A percentile compares a stretch with the other conserved stretches of the same genome.
Evolutionary conservation across 2,797 vertebrate genomes (phyloP).

Genomic region (Intellagama lesueurii): DNA sequence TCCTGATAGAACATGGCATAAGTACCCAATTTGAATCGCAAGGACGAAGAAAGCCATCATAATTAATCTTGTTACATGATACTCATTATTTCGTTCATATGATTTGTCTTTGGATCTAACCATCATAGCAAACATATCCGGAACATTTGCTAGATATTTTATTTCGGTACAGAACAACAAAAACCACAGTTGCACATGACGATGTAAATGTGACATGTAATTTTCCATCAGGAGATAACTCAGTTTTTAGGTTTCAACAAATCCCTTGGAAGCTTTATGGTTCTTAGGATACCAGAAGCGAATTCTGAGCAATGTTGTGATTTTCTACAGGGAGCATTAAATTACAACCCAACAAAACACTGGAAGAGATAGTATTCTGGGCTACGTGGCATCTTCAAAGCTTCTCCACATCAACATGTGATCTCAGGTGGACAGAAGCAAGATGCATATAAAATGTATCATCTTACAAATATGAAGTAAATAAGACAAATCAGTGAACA

Average conservation of each 20-base stretch:
- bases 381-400: slow-evolving; percentile 70
- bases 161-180: slow-evolving; percentile 70
- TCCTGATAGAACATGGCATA: background rate
- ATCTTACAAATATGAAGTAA: slow-evolving; percentile 33
- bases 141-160: slow-evolving; percentile 63
- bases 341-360: slow-evolving; percentile 78
- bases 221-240: slow-evolving; percentile 79
- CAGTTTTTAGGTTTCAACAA: slow-evolving; percentile 77
- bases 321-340: slow-evolving; percentile 78
- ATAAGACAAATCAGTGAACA: slow-evolving; percentile 34
- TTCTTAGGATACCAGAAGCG: slow-evolving; percentile 79
- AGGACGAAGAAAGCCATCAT: background rate
- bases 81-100: slow-evolving; percentile 33
- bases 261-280: slow-evolving; percentile 80
- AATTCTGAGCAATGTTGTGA: slow-evolving; percentile 78
- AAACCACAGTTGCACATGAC: slow-evolving; percentile 67
- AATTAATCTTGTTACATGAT: slow-evolving; percentile 47
- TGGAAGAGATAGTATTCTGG: slow-evolving; percentile 70
- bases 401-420: slow-evolving; percentile 58
- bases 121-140: slow-evolving; percentile 42
- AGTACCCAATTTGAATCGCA: slow-evolving; percentile 38
- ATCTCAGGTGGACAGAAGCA: slow-evolving; percentile 58
- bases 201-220: slow-evolving; percentile 73
- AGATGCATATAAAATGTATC: slow-evolving; percentile 74
- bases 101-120: slow-evolving; percentile 56